Evolutionary conservation across 2,888 invertebrate genomes (phyloP).

Genomic region (Epistrophella euchroma): DNA sequence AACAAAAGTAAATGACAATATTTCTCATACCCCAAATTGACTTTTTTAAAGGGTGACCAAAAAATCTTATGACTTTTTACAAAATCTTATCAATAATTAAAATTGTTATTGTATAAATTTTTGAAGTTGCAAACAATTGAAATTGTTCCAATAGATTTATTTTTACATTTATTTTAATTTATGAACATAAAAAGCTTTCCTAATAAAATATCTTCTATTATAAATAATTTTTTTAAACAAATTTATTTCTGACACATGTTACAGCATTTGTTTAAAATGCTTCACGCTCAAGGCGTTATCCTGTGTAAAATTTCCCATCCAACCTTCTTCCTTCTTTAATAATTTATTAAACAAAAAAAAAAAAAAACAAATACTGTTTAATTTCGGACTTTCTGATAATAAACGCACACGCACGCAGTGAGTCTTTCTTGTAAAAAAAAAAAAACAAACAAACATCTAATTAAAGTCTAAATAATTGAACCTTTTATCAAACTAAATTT

Average conservation of each 20-base stretch:
- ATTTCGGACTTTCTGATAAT: conserved; percentile 83
- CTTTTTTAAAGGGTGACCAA: too few species aligned
- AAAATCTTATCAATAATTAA: too few species aligned
- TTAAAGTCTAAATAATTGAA: conserved; percentile 56
- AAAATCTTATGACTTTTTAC: too few species aligned
- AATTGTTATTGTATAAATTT: too few species aligned
- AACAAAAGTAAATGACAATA: too few species aligned
- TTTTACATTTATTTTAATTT: background rate
- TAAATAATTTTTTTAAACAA: background rate
- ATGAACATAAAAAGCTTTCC: conserved; percentile 4
- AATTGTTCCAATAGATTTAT: conserved; percentile 3
- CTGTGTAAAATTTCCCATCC: conserved; percentile 43
- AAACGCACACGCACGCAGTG: conserved; percentile 85
- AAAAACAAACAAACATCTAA: conserved; percentile 38
- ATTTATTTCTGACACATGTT: conserved; percentile 23
- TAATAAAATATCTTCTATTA: background rate
- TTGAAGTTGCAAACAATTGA: background rate
- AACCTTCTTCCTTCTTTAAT: conserved; percentile 25
- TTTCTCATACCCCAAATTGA: too few species aligned
- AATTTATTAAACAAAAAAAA: conserved; percentile 46
- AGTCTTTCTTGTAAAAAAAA: conserved; percentile 79
- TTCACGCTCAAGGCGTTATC: conserved; percentile 36
- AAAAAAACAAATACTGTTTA: conserved; percentile 75
- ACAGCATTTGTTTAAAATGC: conserved; percentile 34
- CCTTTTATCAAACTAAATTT: conserved; percentile 54